Base-by-base conservation (phyloP, 1,140 invertebrate species). In the Trachymyrmex cornetzi region DNA sequence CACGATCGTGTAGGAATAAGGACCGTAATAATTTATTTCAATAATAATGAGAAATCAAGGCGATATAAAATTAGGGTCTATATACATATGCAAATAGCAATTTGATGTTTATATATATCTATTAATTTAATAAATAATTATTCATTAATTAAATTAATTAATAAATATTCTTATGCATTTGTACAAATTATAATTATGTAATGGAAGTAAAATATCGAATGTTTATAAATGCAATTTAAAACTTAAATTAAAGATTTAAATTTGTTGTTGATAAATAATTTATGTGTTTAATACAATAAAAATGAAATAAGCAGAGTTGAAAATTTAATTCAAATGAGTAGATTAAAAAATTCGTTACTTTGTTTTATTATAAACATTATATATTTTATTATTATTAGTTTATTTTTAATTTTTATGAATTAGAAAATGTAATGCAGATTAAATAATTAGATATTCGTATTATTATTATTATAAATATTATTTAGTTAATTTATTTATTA, bases 1-100 rank as follows among this genome's bases (percentile, higher is more conserved):
- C 50, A 14, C 22, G 19, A 81, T 48, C 66, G 34, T 57, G 24
- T 71, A 71, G 38, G 55, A 24, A 44, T 64, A 63, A 79, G 59
- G 24, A 38, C 9, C 24, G 16, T 27, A 69, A 67, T 57, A 71
- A 81, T n/a, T 57, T 55, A 71, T 81, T 81, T 71, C 30, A 81
- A 81, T 71, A 57, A 81, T 66, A 71, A 81, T 71, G 30, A 19
- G 7, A 12, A 81, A n/a, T 71, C 34, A 14, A 71, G 53, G 12
- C 27, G n/a, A 19, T 19, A 14, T 9, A 69, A 57, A 55, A 27
- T 57, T 19, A 79, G 5, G 12, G 24, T 63, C 44, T 61, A 77
- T 61, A 50, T 16, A 50, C 48, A 50, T 50, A 50, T 50, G 9
- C 48, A 59, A 59, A 12, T 59, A 24, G 57, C 11, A 59, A 24